Evolutionary conservation across 2,888 invertebrate genomes (phyloP).

Genomic region (Hydraecia micacea): DNA sequence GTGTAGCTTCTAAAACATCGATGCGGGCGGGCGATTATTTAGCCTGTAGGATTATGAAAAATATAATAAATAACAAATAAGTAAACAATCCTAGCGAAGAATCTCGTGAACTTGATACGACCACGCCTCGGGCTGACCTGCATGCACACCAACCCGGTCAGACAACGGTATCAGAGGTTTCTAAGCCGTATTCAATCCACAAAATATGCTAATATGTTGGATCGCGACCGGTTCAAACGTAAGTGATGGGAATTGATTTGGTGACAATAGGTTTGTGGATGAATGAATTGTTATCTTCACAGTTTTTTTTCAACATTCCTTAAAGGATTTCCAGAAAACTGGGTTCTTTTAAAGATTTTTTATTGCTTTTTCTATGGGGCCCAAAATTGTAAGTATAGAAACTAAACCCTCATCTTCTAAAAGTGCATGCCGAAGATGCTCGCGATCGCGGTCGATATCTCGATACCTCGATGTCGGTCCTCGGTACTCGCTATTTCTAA

Average conservation of each 20-base stretch:
- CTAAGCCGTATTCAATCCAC: slow-evolving; percentile 44
- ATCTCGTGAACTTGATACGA: slow-evolving; percentile 21
- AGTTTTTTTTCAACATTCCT: not conserved
- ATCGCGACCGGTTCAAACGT: slow-evolving; percentile 20
- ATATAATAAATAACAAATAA: not conserved
- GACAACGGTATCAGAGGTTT: slow-evolving; percentile 41
- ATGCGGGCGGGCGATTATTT: too few relatives aligned
- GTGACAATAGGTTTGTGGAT: slow-evolving; percentile 12
- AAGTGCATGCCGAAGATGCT: too few relatives aligned
- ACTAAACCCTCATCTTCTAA: not conserved
- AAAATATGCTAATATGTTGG: slow-evolving; percentile 47
- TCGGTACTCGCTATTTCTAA: too few relatives aligned
- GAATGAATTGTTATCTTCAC: too few relatives aligned
- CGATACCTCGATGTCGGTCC: too few relatives aligned
- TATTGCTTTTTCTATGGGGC: too few relatives aligned
- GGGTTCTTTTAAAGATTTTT: not conserved
- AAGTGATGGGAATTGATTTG: slow-evolving; percentile 7
- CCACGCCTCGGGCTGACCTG: slow-evolving; percentile 46
- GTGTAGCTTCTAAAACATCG: too few relatives aligned
- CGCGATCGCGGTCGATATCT: too few relatives aligned
- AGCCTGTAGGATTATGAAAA: too few relatives aligned
- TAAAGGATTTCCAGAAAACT: not conserved
- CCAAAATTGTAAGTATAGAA: not conserved
- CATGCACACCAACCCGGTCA: slow-evolving; percentile 35
- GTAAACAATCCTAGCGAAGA: slow-evolving; percentile 13